Evolutionary conservation across 92 coral and sea anemone genomes (phyloP), one percentile per base, ranked within the genome.

Genomic region (Umimayanthus chanpuru): DNA sequence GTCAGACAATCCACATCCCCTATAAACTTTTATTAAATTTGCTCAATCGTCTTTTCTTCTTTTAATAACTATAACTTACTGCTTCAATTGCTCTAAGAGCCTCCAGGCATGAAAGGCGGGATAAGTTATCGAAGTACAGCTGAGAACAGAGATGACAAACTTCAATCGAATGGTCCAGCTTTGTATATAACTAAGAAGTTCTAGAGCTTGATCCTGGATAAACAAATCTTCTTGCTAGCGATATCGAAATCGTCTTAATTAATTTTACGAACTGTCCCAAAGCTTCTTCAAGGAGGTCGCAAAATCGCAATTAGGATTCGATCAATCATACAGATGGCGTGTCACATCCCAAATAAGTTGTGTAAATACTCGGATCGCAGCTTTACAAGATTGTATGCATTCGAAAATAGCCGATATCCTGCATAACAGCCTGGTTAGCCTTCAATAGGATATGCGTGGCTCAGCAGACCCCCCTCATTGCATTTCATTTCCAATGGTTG

Each of bases 271-370:
- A 77, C 47, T 77, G 53, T 75, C 80, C 87, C 85, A 92, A 75
- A 85, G 88, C 88, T 71, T 90, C 92, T 95, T 87, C 94, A 90
- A 91, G 98, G 98, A 95, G 98, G 98, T 95, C 98, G 73, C 73
- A 84, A 68, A 76, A 82, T 65, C 70, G 94, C 89, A 80, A 93
- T 95, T 90, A 92, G 82, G 82, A 82, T 82, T 73, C 94, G 80
- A 95, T 95, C 98, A 92, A 95, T 95, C 96, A 93, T 85, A 90
- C 81, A 79, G 92, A 90, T 90, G 55, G 82, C 65, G 79, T 93
- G 92, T 82, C 93, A 92, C 73, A 87, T 28, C 82, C 86, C 39
- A 91, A 94, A 91, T 92, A 87, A 89, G 89, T 94, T 87, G 89
- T 79, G 92, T 87, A 92, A 94, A 94, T 86, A 93, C 81, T 76